Evolutionary conservation across 2,888 invertebrate genomes (phyloP).

Genomic region (Himalopsyche anomala): DNA sequence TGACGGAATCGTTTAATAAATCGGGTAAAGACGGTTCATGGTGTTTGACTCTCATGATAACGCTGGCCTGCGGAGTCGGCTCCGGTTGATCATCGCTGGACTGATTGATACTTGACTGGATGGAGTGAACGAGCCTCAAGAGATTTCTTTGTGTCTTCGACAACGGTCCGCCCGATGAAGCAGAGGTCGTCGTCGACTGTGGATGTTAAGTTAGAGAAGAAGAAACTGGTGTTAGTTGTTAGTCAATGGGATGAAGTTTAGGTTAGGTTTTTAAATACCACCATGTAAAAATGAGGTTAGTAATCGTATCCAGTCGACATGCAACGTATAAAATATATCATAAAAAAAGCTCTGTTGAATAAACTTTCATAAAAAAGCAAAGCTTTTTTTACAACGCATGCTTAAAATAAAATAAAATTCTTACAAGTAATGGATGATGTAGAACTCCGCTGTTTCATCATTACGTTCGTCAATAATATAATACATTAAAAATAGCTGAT

Average conservation of each 20-base stretch:
- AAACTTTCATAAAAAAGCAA: constrained; percentile 1
- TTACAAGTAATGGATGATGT: background rate
- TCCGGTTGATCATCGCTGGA: constrained; percentile 74
- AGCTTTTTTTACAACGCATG: constrained; percentile 27
- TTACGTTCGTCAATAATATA: constrained; percentile 4
- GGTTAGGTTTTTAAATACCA: constrained; percentile 21
- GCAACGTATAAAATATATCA: constrained; percentile 11
- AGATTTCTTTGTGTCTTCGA: constrained; percentile 79
- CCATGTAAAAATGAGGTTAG: constrained; percentile 3
- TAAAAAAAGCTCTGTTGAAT: constrained; percentile 18
- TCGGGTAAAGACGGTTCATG: constrained; percentile 78
- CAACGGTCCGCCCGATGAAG: constrained; percentile 73
- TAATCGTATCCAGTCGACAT: background rate
- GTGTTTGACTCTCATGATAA: constrained; percentile 76
- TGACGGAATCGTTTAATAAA: constrained; percentile 77
- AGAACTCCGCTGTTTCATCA: constrained; percentile 23
- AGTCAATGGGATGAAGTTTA: constrained; percentile 15
- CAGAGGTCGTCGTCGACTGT: constrained; percentile 63
- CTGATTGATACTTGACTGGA: constrained; percentile 76
- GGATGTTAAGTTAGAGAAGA: constrained; percentile 46
- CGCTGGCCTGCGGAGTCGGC: constrained; percentile 75
- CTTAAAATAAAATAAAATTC: constrained; percentile 28
- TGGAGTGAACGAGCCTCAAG: constrained; percentile 78
- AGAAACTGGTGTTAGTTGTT: constrained; percentile 57
- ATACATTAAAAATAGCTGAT: constrained; percentile 7